These are phyloP conservation scores for Cantharis flavilabris DNA, from an alignment of 2,888 invertebrate genomes.

Conservation along the genomic window DNA sequence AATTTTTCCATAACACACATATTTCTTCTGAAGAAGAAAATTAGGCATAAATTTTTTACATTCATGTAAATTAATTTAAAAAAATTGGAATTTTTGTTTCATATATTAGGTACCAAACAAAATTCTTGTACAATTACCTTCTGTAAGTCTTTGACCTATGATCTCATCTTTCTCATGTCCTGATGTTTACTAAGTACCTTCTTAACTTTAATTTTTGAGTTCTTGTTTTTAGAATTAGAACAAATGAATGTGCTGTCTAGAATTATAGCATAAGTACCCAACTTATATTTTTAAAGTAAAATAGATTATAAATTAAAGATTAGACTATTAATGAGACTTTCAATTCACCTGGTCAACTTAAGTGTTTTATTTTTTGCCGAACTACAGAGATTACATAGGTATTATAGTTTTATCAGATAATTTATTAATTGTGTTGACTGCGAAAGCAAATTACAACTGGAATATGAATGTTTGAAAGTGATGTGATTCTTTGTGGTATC, in stretches of 20 bases:
- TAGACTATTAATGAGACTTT: not conserved
- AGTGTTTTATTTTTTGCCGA: not conserved
- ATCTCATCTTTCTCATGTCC: not conserved
- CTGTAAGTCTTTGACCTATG: not conserved
- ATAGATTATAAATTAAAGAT: not conserved
- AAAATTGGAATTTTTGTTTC: not conserved
- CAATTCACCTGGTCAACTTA: not conserved
- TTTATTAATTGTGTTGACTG: not conserved
- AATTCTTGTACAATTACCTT: not conserved
- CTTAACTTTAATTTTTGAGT: not conserved
- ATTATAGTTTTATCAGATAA: not conserved
- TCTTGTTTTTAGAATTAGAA: not conserved
- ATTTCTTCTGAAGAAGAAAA: no score
- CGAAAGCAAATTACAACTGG: not conserved
- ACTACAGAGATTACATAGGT: not conserved
- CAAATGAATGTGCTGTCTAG: not conserved
- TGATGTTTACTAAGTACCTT: not conserved
- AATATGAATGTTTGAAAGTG: conserved; percentile 31
- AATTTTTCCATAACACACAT: no score
- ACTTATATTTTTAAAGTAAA: not conserved
- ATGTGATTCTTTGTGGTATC: conserved; percentile 39
- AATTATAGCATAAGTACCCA: not conserved
- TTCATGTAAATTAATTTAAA: not conserved
- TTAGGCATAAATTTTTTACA: no score
- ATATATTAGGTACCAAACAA: not conserved